phyloP scores from a whole-genome alignment of 2,797 vertebrate genomes.

The Etheostoma nigrum region DNA sequence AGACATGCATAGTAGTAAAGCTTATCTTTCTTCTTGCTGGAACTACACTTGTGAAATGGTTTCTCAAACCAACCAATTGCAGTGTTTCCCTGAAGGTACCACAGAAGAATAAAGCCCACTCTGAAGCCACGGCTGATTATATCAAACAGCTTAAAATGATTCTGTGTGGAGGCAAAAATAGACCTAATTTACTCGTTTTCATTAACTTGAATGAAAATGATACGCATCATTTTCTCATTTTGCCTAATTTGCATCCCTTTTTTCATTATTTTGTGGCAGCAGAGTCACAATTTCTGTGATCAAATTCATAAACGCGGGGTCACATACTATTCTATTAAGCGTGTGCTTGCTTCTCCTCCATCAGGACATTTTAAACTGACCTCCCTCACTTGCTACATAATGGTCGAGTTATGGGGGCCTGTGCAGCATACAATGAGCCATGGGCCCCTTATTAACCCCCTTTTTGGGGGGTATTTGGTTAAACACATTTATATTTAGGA shows the following conservation, averaged over 20 bases:
- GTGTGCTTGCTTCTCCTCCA: conserved; percentile 35
- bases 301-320: conserved; percentile 27
- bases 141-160: conserved; percentile 61
- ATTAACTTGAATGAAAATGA: conserved; percentile 64
- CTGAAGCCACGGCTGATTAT: conserved; percentile 56
- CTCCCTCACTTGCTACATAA: conserved; percentile 2
- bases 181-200: conserved; percentile 62
- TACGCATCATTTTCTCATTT: conserved; percentile 65
- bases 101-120: conserved; percentile 59
- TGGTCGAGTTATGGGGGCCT: conserved; percentile 19
- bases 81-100: conserved; percentile 63
- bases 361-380: conserved; percentile 31
- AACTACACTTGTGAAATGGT: conserved; percentile 32
- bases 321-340: conserved; percentile 33
- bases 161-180: conserved; percentile 60
- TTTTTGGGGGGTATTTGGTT: conserved; percentile 25
- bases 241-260: conserved; percentile 43
- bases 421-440: conserved; percentile 6
- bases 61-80: conserved; percentile 63
- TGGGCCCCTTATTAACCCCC: neutral
- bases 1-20: conserved; percentile 3
- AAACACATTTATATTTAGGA: conserved; percentile 11
- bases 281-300: neutral
- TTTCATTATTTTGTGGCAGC: conserved; percentile 27
- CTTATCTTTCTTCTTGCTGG: neutral